phyloP scores from a whole-genome alignment of 2,113 vertebrate genomes.

The Cynopterus brachyotis region DNA sequence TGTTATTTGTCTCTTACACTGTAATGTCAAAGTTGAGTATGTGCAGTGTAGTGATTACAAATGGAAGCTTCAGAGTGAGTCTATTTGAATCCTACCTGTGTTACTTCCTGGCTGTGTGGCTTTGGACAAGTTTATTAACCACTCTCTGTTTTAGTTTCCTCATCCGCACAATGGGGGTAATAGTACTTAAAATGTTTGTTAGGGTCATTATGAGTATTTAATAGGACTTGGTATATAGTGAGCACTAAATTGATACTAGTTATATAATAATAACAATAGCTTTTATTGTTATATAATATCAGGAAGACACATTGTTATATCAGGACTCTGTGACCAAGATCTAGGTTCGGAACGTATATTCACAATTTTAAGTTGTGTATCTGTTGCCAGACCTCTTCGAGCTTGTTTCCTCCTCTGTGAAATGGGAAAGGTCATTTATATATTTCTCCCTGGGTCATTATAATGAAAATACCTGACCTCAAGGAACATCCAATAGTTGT shows the following conservation, averaged over 20 bases:
- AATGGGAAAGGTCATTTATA: not conserved
- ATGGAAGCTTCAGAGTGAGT: not conserved
- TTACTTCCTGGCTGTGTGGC: not conserved
- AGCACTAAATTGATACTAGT: not conserved
- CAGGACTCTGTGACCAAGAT: not conserved
- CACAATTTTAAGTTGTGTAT: not conserved
- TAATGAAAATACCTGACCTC: not conserved
- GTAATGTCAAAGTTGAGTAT: not conserved
- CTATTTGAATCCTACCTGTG: not conserved
- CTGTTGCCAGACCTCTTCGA: not conserved
- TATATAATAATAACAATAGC: not conserved
- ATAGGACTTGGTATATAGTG: not conserved
- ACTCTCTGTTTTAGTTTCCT: conserved; percentile 31
- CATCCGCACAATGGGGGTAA: not conserved
- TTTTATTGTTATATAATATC: not conserved
- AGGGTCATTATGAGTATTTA: not conserved
- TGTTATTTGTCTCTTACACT: not conserved
- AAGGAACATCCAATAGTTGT: not conserved
- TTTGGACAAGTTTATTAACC: not conserved
- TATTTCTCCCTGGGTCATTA: not conserved
- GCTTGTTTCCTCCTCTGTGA: not conserved
- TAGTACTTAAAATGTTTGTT: not conserved
- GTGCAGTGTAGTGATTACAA: not conserved
- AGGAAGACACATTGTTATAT: not conserved
- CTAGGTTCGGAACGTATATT: not conserved